These are phyloP conservation scores for Sakesphorus luctuosus DNA, from an alignment of 2,113 vertebrate genomes.

Conservation along the genomic window DNA sequence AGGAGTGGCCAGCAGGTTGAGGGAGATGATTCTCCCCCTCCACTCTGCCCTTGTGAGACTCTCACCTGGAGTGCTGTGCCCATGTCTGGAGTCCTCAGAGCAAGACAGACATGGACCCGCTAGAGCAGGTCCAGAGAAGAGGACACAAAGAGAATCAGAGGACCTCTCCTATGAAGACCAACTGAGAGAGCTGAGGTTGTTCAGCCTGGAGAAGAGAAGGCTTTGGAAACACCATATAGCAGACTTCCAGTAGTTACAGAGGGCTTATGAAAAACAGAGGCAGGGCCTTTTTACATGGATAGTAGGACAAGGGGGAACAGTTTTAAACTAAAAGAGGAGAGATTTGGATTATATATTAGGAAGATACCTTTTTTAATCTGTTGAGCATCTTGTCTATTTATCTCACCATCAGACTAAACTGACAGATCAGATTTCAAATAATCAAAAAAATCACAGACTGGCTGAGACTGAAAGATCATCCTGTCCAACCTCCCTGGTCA, in stretches of 20 bases:
- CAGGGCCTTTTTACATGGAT: not conserved
- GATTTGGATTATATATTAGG: not conserved
- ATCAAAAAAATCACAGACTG: not conserved
- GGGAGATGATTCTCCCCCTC: not conserved
- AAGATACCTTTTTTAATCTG: not conserved
- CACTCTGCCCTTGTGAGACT: too few species aligned
- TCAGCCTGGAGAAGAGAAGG: not conserved
- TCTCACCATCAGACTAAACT: not conserved
- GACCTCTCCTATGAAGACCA: not conserved
- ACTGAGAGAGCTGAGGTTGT: not conserved
- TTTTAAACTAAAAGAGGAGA: not conserved
- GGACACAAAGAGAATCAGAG: not conserved
- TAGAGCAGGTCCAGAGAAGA: not conserved
- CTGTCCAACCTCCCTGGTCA: not conserved
- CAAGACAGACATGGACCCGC: not conserved
- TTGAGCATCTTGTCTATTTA: not conserved
- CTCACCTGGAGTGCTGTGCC: not conserved
- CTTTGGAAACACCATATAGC: not conserved
- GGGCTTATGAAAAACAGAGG: not conserved
- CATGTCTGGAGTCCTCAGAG: not conserved
- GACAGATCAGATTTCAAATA: not conserved
- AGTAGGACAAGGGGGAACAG: not conserved
- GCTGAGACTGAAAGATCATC: not conserved
- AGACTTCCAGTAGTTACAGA: not conserved
- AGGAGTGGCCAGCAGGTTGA: not conserved